Evolutionary conservation across 1,140 invertebrate genomes (phyloP).

Genomic region (Condylostylus longicornis): DNA sequence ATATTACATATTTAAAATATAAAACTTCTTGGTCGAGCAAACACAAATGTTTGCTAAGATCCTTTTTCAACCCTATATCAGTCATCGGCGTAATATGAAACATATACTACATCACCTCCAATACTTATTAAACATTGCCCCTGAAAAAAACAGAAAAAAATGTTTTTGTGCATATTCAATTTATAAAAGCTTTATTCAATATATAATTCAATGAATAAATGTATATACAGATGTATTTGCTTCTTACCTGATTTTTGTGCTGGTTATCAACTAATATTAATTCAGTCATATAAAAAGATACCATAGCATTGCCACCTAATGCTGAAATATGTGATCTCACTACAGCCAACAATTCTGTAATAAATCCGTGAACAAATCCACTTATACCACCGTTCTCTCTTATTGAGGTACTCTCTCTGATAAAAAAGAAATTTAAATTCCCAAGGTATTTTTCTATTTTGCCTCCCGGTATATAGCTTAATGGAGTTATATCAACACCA

Average conservation of each 20-base stretch:
- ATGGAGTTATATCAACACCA: constrained; percentile 72
- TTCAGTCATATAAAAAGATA: constrained; percentile 85
- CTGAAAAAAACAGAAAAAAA: constrained; percentile 36
- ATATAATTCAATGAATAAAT: neutral
- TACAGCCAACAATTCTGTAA: constrained; percentile 78
- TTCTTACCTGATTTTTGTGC: constrained; percentile 84
- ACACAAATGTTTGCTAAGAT: too few relatives aligned
- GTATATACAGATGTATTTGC: constrained; percentile 8
- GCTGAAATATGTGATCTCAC: constrained; percentile 82
- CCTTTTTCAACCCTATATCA: too few relatives aligned
- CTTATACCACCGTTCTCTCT: constrained; percentile 80
- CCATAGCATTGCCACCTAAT: constrained; percentile 89
- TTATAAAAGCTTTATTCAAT: neutral
- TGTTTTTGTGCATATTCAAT: constrained; percentile 1
- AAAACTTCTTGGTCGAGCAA: too few relatives aligned
- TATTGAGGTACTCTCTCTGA: constrained; percentile 83
- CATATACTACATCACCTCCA: constrained; percentile 79
- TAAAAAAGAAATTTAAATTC: constrained; percentile 90
- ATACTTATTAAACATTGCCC: constrained; percentile 89
- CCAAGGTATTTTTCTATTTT: constrained; percentile 74
- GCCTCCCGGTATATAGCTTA: constrained; percentile 66
- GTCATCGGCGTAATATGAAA: constrained; percentile 32
- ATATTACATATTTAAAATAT: too few relatives aligned
- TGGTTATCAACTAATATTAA: constrained; percentile 79
- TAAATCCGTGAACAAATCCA: constrained; percentile 85